phyloP scores from a whole-genome alignment of 2,888 invertebrate species.

The Lasioglossum figueresi region DNA sequence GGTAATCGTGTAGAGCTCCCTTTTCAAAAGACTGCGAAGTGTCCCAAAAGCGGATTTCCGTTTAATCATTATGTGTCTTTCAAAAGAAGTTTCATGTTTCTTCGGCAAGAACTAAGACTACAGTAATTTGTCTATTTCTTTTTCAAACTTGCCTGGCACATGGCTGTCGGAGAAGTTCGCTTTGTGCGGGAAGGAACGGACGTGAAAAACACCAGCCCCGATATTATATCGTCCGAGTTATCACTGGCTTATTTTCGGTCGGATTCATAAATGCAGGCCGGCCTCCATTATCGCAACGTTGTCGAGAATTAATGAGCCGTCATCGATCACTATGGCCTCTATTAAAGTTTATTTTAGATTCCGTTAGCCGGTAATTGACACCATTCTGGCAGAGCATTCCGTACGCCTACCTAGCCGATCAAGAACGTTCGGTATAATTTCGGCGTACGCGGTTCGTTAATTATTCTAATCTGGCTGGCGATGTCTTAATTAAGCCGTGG shows the following conservation, averaged over 20 bases:
- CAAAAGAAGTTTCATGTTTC: background rate
- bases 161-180: background rate
- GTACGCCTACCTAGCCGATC: conserved; percentile 40
- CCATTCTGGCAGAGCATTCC: conserved; percentile 40
- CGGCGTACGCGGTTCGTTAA: background rate
- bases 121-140: background rate
- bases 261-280: conserved; percentile 15
- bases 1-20: background rate
- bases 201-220: background rate
- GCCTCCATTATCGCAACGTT: conserved; percentile 50
- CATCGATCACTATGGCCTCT: conserved; percentile 59
- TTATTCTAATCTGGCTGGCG: background rate
- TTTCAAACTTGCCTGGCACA: background rate
- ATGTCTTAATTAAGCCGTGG: background rate
- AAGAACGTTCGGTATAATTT: conserved; percentile 5
- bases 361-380: conserved; percentile 65
- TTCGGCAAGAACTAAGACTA: background rate
- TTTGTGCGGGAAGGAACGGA: conserved; percentile 1
- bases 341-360: conserved; percentile 64
- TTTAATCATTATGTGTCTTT: background rate
- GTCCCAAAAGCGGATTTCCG: background rate
- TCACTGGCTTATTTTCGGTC: conserved; percentile 56
- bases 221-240: conserved; percentile 25
- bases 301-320: conserved; percentile 59
- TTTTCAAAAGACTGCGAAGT: background rate